phyloP scores from a whole-genome alignment of 2,113 vertebrate genomes.

The Colistium nudipinnis region DNA sequence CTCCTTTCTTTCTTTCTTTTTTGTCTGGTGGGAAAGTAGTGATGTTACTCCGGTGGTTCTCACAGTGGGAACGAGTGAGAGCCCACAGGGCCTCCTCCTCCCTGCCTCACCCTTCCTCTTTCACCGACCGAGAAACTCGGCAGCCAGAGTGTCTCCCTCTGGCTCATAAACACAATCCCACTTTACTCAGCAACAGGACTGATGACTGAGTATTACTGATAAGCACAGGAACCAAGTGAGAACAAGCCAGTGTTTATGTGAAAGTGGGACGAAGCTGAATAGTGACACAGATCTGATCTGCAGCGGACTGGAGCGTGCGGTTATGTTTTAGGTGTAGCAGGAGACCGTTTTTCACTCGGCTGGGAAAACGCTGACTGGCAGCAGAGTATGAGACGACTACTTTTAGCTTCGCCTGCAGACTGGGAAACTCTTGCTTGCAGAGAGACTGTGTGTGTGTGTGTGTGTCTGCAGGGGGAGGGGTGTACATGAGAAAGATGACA shows the following conservation, averaged over 20 bases:
- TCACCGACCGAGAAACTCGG: constrained; percentile 20
- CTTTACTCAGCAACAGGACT: constrained; percentile 67
- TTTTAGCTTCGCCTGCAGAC: constrained; percentile 59
- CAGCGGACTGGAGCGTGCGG: neutral
- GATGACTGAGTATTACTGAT: constrained; percentile 59
- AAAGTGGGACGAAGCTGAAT: constrained; percentile 12
- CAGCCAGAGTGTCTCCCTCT: constrained; percentile 33
- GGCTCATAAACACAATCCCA: constrained; percentile 57
- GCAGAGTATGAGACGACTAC: constrained; percentile 50
- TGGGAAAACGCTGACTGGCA: constrained; percentile 69
- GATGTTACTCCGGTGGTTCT: constrained; percentile 58
- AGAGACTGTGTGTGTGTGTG: neutral
- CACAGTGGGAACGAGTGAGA: constrained; percentile 33
- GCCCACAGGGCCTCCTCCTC: constrained; percentile 25
- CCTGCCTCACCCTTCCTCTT: constrained; percentile 39
- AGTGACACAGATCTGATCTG: constrained; percentile 17
- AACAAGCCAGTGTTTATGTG: constrained; percentile 54
- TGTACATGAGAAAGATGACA: constrained; percentile 15
- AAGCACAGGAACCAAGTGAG: constrained; percentile 32
- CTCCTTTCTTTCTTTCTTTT: constrained; percentile 27
- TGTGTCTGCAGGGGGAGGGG: constrained; percentile 17
- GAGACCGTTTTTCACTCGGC: constrained; percentile 59
- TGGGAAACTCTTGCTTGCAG: constrained; percentile 41
- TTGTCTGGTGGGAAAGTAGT: constrained; percentile 63
- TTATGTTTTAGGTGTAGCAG: constrained; percentile 45